Evolutionary conservation across 2,113 vertebrate species (phyloP).

Genomic region (Lanius collurio): DNA sequence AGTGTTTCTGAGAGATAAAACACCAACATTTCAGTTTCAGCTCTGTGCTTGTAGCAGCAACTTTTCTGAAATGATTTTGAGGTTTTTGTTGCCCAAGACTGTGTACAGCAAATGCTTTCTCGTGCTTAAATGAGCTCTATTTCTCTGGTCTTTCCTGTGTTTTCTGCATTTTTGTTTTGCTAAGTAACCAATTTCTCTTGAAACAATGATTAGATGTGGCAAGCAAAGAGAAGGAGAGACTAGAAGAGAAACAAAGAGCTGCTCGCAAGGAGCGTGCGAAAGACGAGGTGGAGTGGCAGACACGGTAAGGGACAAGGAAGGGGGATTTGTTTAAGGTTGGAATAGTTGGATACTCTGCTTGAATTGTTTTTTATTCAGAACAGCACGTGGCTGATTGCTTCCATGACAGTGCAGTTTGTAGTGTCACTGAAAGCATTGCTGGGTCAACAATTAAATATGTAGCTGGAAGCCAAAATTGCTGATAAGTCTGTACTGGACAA

Average conservation of each 20-base stretch:
- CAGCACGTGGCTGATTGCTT: neutral
- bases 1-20: neutral
- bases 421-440: neutral
- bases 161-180: neutral
- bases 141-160: neutral
- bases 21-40: neutral
- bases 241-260: conserved; percentile 94
- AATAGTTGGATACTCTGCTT: neutral
- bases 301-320: conserved; percentile 76
- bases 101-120: neutral
- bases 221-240: conserved; percentile 89
- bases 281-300: conserved; percentile 87
- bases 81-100: neutral
- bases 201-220: conserved; percentile 81
- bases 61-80: neutral
- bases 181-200: neutral
- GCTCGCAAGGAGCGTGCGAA: conserved; percentile 87
- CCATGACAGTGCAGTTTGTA: neutral
- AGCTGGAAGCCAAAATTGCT: neutral
- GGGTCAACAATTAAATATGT: neutral
- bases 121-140: neutral
- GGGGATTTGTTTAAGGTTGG: neutral
- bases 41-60: neutral
- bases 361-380: neutral
- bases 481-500: neutral